These are phyloP conservation scores for Pedetes capensis DNA, from an alignment of 2,113 vertebrate species.

Conservation along the genomic window DNA sequence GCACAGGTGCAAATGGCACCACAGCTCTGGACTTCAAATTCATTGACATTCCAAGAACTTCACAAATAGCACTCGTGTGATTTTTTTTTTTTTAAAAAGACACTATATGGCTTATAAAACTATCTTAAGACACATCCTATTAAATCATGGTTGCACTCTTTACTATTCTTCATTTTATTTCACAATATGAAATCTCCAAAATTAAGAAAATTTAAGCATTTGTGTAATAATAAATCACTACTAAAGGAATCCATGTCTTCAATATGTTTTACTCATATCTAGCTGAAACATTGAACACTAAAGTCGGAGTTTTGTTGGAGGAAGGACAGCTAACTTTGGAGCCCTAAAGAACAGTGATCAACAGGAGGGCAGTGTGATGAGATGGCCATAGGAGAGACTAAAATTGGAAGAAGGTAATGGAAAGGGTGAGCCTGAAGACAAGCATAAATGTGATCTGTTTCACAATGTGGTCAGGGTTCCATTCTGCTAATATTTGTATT, in stretches of 20 bases:
- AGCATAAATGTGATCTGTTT: background rate
- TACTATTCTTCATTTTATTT: background rate
- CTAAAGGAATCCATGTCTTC: background rate
- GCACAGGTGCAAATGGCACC: background rate
- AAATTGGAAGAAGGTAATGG: background rate
- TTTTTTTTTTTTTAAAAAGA: background rate
- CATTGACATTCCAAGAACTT: slow-evolving; percentile 2
- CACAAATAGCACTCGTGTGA: background rate
- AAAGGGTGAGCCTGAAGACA: background rate
- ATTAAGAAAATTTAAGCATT: slow-evolving; percentile 17
- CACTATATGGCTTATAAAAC: background rate
- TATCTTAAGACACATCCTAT: background rate
- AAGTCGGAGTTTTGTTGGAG: background rate
- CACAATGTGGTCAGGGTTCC: background rate
- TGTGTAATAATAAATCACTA: background rate
- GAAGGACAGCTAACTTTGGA: background rate
- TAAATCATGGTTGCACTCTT: background rate
- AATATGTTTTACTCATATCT: background rate
- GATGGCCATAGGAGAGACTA: background rate
- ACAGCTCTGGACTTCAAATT: background rate
- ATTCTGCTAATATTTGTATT: background rate
- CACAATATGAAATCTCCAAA: background rate
- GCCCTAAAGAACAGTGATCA: background rate
- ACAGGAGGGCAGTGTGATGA: background rate
- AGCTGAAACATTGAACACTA: background rate